Evolutionary conservation across 2,113 vertebrate genomes (phyloP).

Genomic region (Channa maculata): DNA sequence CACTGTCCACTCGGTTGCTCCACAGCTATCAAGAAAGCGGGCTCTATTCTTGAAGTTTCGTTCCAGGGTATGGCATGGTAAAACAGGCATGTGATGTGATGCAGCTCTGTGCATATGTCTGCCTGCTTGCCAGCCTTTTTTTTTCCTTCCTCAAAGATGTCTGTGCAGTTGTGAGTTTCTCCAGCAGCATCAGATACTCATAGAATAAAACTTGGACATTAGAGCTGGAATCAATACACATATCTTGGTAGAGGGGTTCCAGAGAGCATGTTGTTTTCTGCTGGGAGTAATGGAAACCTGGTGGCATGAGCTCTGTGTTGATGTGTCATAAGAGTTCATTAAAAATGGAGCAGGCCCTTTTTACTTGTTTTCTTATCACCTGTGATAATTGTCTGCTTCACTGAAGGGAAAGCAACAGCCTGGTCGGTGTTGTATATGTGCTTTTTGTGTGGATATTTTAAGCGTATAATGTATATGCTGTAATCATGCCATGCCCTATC

Average conservation of each 20-base stretch:
- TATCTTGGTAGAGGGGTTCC: constrained; percentile 24
- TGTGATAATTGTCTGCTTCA: constrained; percentile 59
- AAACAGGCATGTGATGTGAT: constrained; percentile 78
- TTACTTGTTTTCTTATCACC: constrained; percentile 68
- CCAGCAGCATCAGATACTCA: constrained; percentile 6
- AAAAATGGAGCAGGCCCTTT: constrained; percentile 49
- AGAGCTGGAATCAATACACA: constrained; percentile 48
- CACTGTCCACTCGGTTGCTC: constrained; percentile 69
- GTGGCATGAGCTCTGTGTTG: constrained; percentile 26
- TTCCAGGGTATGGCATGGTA: constrained; percentile 85
- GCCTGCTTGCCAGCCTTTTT: constrained; percentile 26
- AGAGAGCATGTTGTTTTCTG: constrained; percentile 46
- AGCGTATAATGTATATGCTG: constrained; percentile 26
- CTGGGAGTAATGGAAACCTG: constrained; percentile 54
- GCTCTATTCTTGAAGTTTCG: constrained; percentile 84
- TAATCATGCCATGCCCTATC: constrained; percentile 49
- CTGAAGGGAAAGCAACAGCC: constrained; percentile 46
- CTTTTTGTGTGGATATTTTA: background rate
- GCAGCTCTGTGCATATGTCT: constrained; percentile 45
- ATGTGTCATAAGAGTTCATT: constrained; percentile 52
- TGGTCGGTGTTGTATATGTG: constrained; percentile 6
- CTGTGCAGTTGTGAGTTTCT: constrained; percentile 23
- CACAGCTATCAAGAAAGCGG: constrained; percentile 83
- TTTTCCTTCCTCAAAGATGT: constrained; percentile 1
- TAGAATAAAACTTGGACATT: background rate